phyloP scores from a whole-genome alignment of 2,113 vertebrate genomes.

The Aplodontia rufa region DNA sequence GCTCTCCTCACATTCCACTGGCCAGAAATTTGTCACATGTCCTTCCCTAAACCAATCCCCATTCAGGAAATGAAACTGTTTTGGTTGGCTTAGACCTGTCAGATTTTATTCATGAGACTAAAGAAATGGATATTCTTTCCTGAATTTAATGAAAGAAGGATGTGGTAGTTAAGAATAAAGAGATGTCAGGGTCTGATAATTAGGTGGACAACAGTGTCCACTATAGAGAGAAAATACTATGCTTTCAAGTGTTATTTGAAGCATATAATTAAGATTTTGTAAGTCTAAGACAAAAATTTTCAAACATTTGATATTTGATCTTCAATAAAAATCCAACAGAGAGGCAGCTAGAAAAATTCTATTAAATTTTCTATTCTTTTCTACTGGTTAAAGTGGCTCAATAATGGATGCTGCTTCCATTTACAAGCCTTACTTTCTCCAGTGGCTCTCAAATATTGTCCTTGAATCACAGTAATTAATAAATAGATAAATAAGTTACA shows the following conservation, averaged over 20 bases:
- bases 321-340: slow-evolving; percentile 37
- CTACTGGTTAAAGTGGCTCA: background rate
- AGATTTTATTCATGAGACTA: background rate
- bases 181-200: background rate
- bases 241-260: background rate
- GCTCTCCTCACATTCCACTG: background rate
- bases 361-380: background rate
- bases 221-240: background rate
- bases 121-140: background rate
- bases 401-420: background rate
- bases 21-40: background rate
- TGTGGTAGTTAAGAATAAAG: background rate
- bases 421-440: background rate
- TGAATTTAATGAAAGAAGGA: background rate
- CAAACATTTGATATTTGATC: background rate
- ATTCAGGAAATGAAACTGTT: background rate
- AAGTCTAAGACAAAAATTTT: background rate
- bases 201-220: background rate
- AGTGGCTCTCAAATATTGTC: background rate
- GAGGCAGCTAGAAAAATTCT: background rate
- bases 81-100: background rate
- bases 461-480: background rate
- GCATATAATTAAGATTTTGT: background rate
- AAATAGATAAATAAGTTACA: background rate
- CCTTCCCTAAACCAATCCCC: background rate